phyloP scores from a whole-genome alignment of 2,888 invertebrate species.

The Tethea ocularis region DNA sequence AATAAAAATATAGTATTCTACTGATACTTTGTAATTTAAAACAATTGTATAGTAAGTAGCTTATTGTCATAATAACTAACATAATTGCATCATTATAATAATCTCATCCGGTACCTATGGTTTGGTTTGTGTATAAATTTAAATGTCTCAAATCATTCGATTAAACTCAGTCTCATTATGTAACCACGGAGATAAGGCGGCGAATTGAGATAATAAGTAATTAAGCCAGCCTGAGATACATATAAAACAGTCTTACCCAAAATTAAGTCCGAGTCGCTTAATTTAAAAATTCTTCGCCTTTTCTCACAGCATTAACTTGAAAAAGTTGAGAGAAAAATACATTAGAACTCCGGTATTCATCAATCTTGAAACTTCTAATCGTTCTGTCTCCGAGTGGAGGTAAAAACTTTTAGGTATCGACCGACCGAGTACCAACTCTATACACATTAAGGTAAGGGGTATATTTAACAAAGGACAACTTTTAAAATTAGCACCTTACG shows the following conservation, averaged over 20 bases:
- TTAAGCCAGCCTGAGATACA: background rate
- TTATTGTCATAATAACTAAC: no score
- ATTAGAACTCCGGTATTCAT: slow-evolving; percentile 58
- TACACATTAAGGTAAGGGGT: slow-evolving; percentile 9
- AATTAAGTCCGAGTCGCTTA: slow-evolving; percentile 46
- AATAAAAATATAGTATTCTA: no score
- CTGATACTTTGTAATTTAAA: no score
- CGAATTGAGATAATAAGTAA: slow-evolving; percentile 4
- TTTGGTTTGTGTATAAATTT: no score
- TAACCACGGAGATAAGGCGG: background rate
- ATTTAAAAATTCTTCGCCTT: slow-evolving; percentile 43
- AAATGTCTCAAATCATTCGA: background rate
- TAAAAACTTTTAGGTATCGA: slow-evolving; percentile 39
- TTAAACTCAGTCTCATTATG: background rate
- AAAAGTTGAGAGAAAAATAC: slow-evolving; percentile 46
- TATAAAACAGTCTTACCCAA: slow-evolving; percentile 28
- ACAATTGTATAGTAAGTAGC: no score
- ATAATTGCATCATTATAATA: no score
- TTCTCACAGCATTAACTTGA: slow-evolving; percentile 32
- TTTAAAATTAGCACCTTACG: background rate
- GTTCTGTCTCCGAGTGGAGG: slow-evolving; percentile 50
- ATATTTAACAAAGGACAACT: background rate
- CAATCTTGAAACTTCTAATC: slow-evolving; percentile 74
- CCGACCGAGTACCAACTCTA: slow-evolving; percentile 10
- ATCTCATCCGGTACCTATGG: no score